phyloP scores from a whole-genome alignment of 64 coral and sea anemone genomes.

The Montipora efflorescens region DNA sequence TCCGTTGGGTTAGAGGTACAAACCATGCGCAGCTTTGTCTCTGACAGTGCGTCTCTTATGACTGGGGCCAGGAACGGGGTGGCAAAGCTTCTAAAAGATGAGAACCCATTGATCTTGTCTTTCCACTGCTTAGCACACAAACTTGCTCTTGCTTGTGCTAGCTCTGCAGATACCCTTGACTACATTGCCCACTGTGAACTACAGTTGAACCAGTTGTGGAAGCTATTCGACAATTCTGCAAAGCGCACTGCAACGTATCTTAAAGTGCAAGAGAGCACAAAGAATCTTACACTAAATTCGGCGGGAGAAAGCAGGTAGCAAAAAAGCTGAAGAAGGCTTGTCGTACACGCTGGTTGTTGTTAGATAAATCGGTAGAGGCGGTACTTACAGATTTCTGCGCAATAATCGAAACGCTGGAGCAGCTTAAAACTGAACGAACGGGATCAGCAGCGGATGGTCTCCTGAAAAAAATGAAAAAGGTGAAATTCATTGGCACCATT shows the following conservation, averaged over 20 bases:
- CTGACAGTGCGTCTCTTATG: conserved; percentile 36
- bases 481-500: conserved; percentile 44
- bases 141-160: conserved; percentile 56
- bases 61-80: conserved; percentile 34
- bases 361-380: conserved; percentile 46
- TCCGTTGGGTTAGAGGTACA: conserved; percentile 47
- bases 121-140: conserved; percentile 50
- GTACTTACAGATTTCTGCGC: conserved; percentile 31
- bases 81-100: conserved; percentile 40
- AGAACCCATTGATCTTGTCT: conserved; percentile 39
- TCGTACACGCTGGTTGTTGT: conserved; percentile 46
- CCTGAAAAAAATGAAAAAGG: conserved; percentile 55
- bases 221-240: conserved; percentile 43
- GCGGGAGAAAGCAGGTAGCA: conserved; percentile 43
- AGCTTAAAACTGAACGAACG: conserved; percentile 49
- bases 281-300: conserved; percentile 48
- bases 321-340: conserved; percentile 54
- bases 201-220: conserved; percentile 48
- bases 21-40: conserved; percentile 49
- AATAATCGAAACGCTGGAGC: conserved; percentile 33
- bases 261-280: conserved; percentile 46
- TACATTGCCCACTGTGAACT: conserved; percentile 53
- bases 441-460: conserved; percentile 37
- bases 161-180: conserved; percentile 56
- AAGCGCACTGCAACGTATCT: conserved; percentile 40